phyloP scores from a whole-genome alignment of 2,797 vertebrate genomes.

The Limnodromus scolopaceus region DNA sequence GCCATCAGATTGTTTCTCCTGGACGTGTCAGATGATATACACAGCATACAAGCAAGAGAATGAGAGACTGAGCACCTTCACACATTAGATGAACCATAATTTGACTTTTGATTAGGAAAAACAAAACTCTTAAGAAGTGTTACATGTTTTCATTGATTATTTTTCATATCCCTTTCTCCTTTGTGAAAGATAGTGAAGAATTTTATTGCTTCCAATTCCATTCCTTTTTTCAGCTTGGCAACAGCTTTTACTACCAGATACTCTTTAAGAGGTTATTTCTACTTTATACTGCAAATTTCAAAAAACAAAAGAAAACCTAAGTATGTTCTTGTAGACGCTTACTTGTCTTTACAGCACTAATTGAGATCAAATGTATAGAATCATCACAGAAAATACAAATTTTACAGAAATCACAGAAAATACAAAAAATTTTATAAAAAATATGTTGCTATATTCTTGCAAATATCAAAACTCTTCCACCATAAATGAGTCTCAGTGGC shows the following conservation, averaged over 20 bases:
- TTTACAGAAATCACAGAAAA: background rate
- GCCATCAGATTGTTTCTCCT: background rate
- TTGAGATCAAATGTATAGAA: background rate
- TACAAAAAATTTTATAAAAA: background rate
- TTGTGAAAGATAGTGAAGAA: background rate
- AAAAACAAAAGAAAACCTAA: background rate
- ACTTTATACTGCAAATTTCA: background rate
- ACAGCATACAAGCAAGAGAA: background rate
- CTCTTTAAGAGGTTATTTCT: background rate
- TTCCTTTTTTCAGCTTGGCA: background rate
- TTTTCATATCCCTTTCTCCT: background rate
- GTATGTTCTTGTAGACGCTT: background rate
- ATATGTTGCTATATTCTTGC: background rate
- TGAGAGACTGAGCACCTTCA: background rate
- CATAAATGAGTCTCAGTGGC: background rate
- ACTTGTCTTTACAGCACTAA: background rate
- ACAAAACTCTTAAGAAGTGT: background rate
- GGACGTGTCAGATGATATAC: background rate
- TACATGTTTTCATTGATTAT: background rate
- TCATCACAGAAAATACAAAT: background rate
- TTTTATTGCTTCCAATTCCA: background rate
- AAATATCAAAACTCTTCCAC: background rate
- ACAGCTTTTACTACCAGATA: background rate
- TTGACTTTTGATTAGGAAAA: background rate
- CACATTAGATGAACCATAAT: background rate